phyloP scores from a whole-genome alignment of 2,888 invertebrate genomes.

The Melikaiella ostensackeni region DNA sequence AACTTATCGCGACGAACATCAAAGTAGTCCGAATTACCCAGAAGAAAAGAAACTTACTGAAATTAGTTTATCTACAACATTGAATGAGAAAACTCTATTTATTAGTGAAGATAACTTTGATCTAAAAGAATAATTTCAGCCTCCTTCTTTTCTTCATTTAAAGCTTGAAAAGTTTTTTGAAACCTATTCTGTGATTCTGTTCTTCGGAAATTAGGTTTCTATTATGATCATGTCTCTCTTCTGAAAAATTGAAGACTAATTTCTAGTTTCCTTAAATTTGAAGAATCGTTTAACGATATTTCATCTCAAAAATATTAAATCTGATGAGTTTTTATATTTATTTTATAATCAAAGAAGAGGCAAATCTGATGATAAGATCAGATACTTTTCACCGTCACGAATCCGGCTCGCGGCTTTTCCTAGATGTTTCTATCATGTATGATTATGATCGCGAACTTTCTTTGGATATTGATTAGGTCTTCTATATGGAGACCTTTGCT shows the following conservation, averaged over 20 bases:
- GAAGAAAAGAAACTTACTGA: slow-evolving; percentile 12
- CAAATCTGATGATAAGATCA: neutral
- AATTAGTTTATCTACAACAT: neutral
- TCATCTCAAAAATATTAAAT: neutral
- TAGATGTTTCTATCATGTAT: slow-evolving; percentile 18
- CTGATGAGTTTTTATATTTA: neutral
- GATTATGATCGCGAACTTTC: slow-evolving; percentile 55
- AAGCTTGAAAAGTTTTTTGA: neutral
- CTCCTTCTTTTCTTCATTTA: no score
- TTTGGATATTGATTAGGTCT: slow-evolving; percentile 55
- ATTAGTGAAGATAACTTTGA: neutral
- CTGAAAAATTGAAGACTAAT: neutral
- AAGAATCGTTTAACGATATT: neutral
- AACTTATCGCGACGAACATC: slow-evolving; percentile 29
- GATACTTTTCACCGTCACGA: neutral
- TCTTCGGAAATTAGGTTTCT: neutral
- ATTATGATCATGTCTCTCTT: neutral
- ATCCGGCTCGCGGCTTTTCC: slow-evolving; percentile 15
- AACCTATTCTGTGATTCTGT: neutral
- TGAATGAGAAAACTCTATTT: neutral
- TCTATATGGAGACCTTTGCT: slow-evolving; percentile 46
- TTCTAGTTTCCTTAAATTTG: neutral
- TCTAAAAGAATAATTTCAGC: neutral
- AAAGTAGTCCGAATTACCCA: neutral
- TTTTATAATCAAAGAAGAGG: neutral